Percentiles rank a stretch among this genome's conserved stretches.
These are phyloP conservation scores for Elymnias hypermnestra DNA, from an alignment of 1,140 invertebrate species.

Conservation along the genomic window DNA sequence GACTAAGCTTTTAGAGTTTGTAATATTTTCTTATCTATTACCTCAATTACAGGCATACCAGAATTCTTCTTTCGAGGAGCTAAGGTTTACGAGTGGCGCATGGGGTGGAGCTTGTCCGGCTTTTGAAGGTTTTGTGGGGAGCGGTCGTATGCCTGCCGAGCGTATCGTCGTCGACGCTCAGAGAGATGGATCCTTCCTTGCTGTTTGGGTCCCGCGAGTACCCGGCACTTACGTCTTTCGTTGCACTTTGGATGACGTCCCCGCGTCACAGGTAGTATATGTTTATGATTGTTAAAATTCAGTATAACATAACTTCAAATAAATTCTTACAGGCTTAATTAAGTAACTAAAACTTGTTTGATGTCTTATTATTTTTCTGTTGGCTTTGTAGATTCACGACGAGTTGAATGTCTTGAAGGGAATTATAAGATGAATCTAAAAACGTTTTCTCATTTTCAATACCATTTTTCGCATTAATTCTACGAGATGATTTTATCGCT, in stretches of 20 bases:
- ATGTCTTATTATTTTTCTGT: no score
- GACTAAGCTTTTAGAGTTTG: not conserved
- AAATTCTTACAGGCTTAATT: no score
- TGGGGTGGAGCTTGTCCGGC: slow-evolving; percentile 32
- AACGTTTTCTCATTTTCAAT: no score
- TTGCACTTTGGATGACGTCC: slow-evolving; percentile 91
- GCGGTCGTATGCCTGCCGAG: slow-evolving; percentile 78
- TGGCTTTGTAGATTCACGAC: no score
- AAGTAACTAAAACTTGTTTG: no score
- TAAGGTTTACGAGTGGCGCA: slow-evolving; percentile 84
- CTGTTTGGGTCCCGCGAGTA: slow-evolving; percentile 94
- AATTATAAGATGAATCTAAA: no score
- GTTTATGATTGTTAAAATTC: not conserved
- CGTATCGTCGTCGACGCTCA: slow-evolving; percentile 90
- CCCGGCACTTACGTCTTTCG: slow-evolving; percentile 92
- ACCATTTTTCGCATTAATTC: no score
- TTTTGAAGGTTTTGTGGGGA: slow-evolving; percentile 74
- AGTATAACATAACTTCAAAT: no score
- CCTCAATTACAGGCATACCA: slow-evolving; percentile 84
- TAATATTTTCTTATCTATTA: not conserved
- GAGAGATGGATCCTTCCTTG: slow-evolving; percentile 91
- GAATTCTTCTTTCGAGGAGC: slow-evolving; percentile 97
- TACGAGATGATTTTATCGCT: no score
- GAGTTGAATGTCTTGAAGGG: no score
- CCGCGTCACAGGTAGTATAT: slow-evolving; percentile 83